Conservation (phyloP, 2,797 vertebrate genomes). For the Micrastur ruficollis region DNA sequence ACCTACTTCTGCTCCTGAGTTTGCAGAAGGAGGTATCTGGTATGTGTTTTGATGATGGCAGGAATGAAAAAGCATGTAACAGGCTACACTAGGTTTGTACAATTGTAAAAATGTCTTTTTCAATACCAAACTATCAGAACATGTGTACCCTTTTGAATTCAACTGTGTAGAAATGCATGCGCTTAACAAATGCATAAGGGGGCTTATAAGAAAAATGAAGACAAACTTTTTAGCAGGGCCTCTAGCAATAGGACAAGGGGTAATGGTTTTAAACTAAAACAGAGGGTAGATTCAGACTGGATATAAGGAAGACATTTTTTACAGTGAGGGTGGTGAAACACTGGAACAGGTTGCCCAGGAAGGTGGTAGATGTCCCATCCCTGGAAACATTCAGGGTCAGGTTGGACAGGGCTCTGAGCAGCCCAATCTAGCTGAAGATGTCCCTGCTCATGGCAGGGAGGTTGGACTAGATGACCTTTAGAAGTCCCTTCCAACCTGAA, state of each 20-base stretch:
- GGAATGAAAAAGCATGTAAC: neutral
- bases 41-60: neutral
- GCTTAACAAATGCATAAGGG: neutral
- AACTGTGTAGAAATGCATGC: neutral
- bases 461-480: neutral
- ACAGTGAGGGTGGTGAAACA: neutral
- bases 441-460: neutral
- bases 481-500: neutral
- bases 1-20: neutral
- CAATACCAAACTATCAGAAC: neutral
- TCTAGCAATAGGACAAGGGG: neutral
- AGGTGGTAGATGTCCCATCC: neutral
- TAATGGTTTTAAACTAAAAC: neutral
- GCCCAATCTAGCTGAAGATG: neutral
- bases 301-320: neutral
- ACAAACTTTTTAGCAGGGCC: neutral
- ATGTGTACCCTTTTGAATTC: neutral
- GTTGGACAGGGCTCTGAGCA: neutral
- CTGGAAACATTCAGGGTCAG: neutral
- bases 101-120: neutral
- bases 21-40: neutral
- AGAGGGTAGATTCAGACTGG: neutral
- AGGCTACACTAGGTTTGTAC: neutral
- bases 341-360: neutral
- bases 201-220: neutral